These are phyloP conservation scores for Neolamprologus ventralis DNA, from an alignment of 2,113 vertebrate genomes.

Conservation along the genomic window DNA sequence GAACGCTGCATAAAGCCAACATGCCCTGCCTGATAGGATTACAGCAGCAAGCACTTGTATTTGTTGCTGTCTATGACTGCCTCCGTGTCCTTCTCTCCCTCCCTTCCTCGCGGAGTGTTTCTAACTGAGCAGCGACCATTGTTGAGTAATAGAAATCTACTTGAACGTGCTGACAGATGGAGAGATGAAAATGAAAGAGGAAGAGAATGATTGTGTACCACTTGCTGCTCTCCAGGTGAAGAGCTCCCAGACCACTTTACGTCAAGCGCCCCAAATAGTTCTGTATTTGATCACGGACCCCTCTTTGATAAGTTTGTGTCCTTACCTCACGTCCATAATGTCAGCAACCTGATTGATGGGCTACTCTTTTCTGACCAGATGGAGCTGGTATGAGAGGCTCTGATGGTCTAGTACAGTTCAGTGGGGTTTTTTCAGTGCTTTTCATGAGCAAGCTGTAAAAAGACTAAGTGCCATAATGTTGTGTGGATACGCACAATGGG, in stretches of 20 bases:
- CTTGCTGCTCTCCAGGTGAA: conserved; percentile 34
- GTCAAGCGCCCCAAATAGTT: conserved; percentile 23
- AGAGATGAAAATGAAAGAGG: conserved; percentile 30
- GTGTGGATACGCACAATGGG: background rate
- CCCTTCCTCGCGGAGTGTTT: background rate
- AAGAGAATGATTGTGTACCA: conserved; percentile 29
- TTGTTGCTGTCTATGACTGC: background rate
- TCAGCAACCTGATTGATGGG: background rate
- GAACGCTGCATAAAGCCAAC: background rate
- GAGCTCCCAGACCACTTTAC: conserved; percentile 18
- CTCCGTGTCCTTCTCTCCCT: background rate
- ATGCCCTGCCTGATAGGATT: conserved; percentile 37
- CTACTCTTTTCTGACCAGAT: background rate
- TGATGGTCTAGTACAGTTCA: background rate
- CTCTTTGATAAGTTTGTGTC: conserved; percentile 10
- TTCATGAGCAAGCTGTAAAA: background rate
- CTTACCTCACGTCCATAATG: conserved; percentile 1
- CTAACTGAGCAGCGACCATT: background rate
- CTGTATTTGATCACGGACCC: conserved; percentile 14
- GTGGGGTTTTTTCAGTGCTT: background rate
- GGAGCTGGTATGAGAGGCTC: background rate
- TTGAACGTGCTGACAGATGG: conserved; percentile 25
- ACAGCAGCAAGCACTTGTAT: conserved; percentile 25
- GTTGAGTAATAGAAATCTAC: conserved; percentile 29
- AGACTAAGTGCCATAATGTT: background rate